Conservation (phyloP, 2,888 invertebrate genomes). For the Mellilla xanthometata region DNA sequence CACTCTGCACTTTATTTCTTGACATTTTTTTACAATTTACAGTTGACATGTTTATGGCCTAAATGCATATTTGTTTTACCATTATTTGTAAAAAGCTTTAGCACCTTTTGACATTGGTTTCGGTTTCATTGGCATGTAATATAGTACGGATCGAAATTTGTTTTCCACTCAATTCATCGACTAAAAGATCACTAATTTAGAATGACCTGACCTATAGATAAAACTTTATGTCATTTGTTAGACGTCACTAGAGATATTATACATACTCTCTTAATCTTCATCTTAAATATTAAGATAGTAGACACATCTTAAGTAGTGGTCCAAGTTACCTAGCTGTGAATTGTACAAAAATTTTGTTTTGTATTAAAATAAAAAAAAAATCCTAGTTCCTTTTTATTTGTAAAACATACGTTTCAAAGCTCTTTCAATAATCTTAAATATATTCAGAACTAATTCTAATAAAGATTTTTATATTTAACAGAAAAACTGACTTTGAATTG, state of each 20-base stretch:
- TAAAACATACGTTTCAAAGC: no score
- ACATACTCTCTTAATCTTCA: no score
- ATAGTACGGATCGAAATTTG: slow-evolving; percentile 3
- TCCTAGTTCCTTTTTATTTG: no score
- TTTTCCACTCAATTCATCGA: slow-evolving; percentile 13
- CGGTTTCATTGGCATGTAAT: background rate
- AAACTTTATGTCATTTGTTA: slow-evolving; percentile 30
- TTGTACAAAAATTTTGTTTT: no score
- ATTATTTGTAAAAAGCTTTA: slow-evolving; percentile 35
- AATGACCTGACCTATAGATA: slow-evolving; percentile 38
- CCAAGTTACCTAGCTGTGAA: no score
- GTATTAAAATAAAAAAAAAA: no score
- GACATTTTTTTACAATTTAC: slow-evolving; percentile 45
- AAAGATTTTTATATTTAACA: no score
- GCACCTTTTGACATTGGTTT: slow-evolving; percentile 19
- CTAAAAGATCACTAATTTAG: slow-evolving; percentile 30
- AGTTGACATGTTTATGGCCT: slow-evolving; percentile 50
- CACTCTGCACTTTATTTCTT: slow-evolving; percentile 46
- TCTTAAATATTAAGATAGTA: no score
- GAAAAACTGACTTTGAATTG: no score
- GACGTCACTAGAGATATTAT: slow-evolving; percentile 37
- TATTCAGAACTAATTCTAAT: no score
- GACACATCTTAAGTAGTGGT: no score
- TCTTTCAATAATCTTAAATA: no score
- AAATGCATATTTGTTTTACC: slow-evolving; percentile 43